Evolutionary conservation across 1,140 invertebrate species (phyloP).

Genomic region (Nylanderia fulva): DNA sequence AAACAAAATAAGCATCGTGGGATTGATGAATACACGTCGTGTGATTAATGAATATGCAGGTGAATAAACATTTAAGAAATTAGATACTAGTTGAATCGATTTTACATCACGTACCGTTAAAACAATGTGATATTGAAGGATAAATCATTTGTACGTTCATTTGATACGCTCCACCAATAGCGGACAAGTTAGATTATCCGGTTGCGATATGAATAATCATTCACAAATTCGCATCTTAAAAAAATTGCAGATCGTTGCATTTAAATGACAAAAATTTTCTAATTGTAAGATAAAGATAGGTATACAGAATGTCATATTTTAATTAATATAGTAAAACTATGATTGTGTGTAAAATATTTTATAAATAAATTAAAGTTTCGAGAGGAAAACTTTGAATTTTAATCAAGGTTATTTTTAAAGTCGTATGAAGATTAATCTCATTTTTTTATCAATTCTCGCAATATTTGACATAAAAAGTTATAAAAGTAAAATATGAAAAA

Average conservation of each 20-base stretch:
- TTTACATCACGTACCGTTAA: slow-evolving; percentile 1
- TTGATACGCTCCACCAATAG: neutral
- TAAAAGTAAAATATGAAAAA: no score
- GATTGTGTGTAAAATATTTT: no score
- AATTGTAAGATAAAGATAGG: neutral
- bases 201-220: neutral
- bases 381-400: no score
- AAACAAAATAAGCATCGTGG: neutral
- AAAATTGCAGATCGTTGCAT: neutral
- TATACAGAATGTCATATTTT: no score
- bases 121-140: slow-evolving; percentile 28
- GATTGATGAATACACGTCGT: neutral
- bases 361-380: no score
- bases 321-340: no score
- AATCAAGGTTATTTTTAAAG: no score
- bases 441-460: no score
- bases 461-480: no score
- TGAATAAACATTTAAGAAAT: neutral
- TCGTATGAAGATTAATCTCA: no score
- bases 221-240: neutral
- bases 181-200: neutral
- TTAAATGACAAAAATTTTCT: neutral
- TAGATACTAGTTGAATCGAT: neutral
- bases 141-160: neutral
- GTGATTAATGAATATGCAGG: neutral